Evolutionary conservation across 1,140 invertebrate species (phyloP), one percentile per base, ranked within the genome.

Genomic region (Globodera rostochiensis): DNA sequence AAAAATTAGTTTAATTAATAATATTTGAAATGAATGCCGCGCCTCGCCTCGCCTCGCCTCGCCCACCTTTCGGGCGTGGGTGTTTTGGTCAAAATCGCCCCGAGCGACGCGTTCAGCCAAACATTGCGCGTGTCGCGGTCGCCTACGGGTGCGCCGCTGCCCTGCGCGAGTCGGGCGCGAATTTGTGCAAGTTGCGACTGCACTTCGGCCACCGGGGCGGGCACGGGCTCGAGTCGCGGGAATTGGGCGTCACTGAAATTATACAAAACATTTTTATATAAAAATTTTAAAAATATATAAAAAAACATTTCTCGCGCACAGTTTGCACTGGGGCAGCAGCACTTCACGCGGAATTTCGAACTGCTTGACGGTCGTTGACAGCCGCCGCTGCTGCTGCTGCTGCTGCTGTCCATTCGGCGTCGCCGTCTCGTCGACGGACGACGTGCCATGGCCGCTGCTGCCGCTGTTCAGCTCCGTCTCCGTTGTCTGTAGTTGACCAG

Each of bases 241-340:
- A 95, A 94, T 46, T 94, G 94, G 80, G 93, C 92, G 86, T 96
- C 95, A n/a, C 94, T 94, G 86, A 73, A 85, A 53, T 53, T 53
- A 11, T 53, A 53, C 53, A 15, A 53, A 53, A 53, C 50, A 25
- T 36, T 36, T 36, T 36, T 3, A 36, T 36, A 36, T 36, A 36
- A 36, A 36, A 36, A 36, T 36, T 36, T 1, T 53, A 47, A 45
- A 13, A 25, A 25, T 25, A n/a, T 49, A 15, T 76, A 25, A 81
- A 8, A 8, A 50, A 71, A 70, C 64, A 47, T 15, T 6, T 6
- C 19, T 6, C 19, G 92, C 93, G 92, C 91, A 95, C 94, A 94
- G 93, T 92, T 94, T 94, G 85, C 94, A 95, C 15, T 93, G 92
- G 50, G 83, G 79, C 67, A 84, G 82, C 60, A 84, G 50, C 60